Percentiles rank a stretch among this genome's conserved stretches.
phyloP scores from a whole-genome alignment of 64 coral and sea anemone genomes.

The Montipora cactus region DNA sequence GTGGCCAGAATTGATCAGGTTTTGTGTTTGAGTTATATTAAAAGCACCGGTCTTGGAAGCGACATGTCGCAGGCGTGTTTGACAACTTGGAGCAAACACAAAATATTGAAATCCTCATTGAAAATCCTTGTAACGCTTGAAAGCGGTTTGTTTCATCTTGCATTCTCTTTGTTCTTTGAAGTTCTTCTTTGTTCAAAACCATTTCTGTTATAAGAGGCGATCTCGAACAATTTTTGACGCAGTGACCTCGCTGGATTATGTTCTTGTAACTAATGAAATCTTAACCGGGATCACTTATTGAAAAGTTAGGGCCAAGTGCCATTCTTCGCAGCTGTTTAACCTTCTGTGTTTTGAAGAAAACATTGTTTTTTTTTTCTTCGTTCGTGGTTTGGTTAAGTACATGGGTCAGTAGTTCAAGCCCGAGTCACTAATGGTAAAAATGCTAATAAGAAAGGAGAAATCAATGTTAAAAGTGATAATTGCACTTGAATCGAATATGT shows the following conservation, averaged over 20 bases:
- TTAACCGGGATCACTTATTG: not conserved
- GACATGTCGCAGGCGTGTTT: not conserved
- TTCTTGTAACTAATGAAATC: not conserved
- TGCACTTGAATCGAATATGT: not conserved
- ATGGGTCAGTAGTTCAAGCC: not conserved
- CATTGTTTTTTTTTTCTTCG: not conserved
- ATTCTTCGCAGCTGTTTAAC: not conserved
- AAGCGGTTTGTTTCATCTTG: not conserved
- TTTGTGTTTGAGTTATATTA: not conserved
- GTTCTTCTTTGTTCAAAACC: not conserved
- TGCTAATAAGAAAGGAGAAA: not conserved
- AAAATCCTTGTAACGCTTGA: not conserved
- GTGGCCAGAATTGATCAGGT: not conserved
- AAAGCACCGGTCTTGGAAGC: not conserved
- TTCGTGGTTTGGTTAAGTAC: not conserved
- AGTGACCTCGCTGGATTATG: not conserved
- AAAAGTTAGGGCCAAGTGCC: not conserved
- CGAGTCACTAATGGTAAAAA: not conserved
- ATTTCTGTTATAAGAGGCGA: not conserved
- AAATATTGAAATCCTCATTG: conserved; percentile 6
- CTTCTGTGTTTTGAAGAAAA: not conserved
- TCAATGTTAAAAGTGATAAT: not conserved
- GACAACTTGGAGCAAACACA: not conserved
- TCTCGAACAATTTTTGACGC: not conserved
- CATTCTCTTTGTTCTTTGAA: not conserved